These are phyloP conservation scores for Psilanteris sp. DNA, from an alignment of 1,140 invertebrate species.

Conservation along the genomic window DNA sequence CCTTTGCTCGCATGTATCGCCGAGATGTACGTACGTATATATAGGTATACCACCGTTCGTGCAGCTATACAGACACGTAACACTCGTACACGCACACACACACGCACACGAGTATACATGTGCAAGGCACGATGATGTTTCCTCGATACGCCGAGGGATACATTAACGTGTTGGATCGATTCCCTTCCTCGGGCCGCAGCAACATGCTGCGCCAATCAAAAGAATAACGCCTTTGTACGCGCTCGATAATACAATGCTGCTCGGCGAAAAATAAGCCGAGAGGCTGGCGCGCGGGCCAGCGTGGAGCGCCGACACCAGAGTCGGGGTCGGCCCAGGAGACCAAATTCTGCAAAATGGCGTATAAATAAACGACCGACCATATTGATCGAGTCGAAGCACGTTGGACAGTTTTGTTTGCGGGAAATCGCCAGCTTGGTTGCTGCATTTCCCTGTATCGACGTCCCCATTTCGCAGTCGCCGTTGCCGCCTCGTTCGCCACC, in stretches of 20 bases:
- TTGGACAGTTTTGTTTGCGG: conserved; percentile 4
- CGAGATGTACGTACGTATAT: conserved; percentile 22
- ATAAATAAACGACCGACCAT: conserved; percentile 35
- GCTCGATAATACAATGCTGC: conserved; percentile 19
- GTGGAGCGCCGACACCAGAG: not conserved
- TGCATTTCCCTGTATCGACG: conserved; percentile 41
- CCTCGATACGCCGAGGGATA: conserved; percentile 63
- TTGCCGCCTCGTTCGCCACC: conserved; percentile 5
- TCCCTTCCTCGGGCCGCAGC: conserved; percentile 68
- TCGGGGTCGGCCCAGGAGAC: too few relatives aligned
- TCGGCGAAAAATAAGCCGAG: too few relatives aligned
- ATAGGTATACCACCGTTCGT: conserved; percentile 23
- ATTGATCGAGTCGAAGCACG: conserved; percentile 38
- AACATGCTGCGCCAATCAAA: conserved; percentile 52
- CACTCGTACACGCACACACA: conserved; percentile 1
- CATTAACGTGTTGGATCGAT: conserved; percentile 73
- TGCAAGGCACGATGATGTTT: conserved; percentile 53
- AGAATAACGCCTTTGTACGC: conserved; percentile 23
- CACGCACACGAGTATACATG: conserved; percentile 2
- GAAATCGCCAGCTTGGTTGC: conserved; percentile 8
- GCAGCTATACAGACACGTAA: conserved; percentile 7
- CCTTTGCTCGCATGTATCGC: conserved; percentile 24
- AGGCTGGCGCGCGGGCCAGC: not conserved
- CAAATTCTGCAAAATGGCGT: conserved; percentile 16
- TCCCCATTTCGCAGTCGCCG: conserved; percentile 36